phyloP scores from a whole-genome alignment of 2,797 vertebrate genomes.

The Glossophaga mutica region DNA sequence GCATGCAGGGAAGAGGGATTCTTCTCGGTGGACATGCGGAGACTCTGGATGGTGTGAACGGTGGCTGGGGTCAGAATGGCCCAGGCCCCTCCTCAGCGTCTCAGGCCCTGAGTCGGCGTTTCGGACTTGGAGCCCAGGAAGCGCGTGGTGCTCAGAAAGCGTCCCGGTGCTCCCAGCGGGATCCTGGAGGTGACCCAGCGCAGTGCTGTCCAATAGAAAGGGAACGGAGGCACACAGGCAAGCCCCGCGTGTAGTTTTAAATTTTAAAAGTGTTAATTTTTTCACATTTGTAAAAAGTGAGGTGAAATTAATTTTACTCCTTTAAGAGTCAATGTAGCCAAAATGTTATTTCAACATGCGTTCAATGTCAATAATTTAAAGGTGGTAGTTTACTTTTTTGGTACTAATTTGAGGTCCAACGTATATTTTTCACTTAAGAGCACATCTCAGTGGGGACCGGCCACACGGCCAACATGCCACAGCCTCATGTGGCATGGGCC shows the following conservation, averaged over 20 bases:
- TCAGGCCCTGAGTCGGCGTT: background rate
- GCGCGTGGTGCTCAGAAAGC: accelerated
- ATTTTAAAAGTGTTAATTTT: background rate
- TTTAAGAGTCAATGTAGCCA: background rate
- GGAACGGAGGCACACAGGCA: background rate
- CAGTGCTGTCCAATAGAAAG: background rate
- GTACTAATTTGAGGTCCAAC: background rate
- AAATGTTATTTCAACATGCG: background rate
- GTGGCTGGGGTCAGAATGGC: background rate
- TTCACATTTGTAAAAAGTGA: background rate
- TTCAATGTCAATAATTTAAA: background rate
- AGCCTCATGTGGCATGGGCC: background rate
- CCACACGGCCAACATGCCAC: background rate
- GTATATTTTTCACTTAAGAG: background rate
- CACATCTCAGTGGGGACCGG: background rate
- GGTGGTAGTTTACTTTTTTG: background rate
- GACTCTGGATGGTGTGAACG: background rate
- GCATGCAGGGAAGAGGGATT: background rate
- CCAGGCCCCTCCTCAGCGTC: background rate
- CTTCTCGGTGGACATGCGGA: accelerated
- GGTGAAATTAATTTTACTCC: background rate
- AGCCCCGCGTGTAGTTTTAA: background rate
- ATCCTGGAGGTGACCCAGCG: background rate
- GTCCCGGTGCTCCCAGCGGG: background rate
- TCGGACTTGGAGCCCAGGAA: background rate